Conservation (phyloP, 2,113 vertebrate genomes). For the Scytalopus superciliaris region DNA sequence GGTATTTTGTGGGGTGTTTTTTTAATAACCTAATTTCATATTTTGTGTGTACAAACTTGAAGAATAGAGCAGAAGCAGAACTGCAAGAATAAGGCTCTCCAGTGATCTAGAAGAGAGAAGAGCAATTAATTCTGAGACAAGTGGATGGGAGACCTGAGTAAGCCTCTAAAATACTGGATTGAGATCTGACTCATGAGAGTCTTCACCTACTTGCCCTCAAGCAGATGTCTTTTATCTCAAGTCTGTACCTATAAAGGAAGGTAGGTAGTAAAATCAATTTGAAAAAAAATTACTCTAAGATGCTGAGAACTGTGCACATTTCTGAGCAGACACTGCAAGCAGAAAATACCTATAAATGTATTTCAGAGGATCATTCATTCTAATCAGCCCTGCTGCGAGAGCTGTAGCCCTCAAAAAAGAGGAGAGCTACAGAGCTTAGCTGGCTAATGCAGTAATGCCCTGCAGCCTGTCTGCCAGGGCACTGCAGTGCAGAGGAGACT, state of each 20-base stretch:
- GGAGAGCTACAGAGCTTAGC: not conserved
- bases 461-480: not conserved
- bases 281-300: not conserved
- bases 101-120: not conserved
- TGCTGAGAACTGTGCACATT: not conserved
- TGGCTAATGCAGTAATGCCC: accelerated
- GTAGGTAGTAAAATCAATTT: not conserved
- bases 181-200: not conserved
- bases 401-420: not conserved
- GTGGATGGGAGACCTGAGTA: not conserved
- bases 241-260: not conserved
- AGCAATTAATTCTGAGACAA: not conserved
- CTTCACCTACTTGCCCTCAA: not conserved
- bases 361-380: not conserved
- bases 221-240: not conserved
- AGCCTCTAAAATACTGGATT: not conserved
- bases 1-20: not conserved
- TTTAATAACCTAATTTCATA: not conserved
- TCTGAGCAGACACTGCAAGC: not conserved
- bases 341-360: not conserved
- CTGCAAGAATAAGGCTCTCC: not conserved
- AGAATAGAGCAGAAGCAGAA: not conserved
- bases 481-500: not conserved
- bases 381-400: not conserved
- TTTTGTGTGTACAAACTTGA: not conserved